A percentile compares a stretch with the other conserved stretches of the same genome.
Evolutionary conservation across 2,888 invertebrate species (phyloP).

Genomic region (Calephelis perditalis): DNA sequence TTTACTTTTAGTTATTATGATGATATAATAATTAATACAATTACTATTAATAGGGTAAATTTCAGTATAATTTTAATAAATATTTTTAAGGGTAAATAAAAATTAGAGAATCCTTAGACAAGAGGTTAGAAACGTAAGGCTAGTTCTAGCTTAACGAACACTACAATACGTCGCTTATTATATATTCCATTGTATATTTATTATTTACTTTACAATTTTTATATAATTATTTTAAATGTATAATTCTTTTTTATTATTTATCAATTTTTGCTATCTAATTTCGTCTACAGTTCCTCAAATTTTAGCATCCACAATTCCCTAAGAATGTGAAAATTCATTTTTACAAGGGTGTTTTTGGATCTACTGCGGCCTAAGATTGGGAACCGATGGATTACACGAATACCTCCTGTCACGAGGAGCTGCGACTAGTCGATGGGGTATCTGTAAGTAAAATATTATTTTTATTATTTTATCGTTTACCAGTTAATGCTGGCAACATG

Average conservation of each 20-base stretch:
- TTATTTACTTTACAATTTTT: constrained; percentile 3
- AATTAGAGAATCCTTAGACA: no score
- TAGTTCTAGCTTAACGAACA: no score
- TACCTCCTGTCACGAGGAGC: constrained; percentile 23
- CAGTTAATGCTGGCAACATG: no score
- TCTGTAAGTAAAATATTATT: constrained; percentile 40
- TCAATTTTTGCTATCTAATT: neutral
- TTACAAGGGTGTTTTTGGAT: constrained; percentile 2
- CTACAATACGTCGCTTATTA: no score
- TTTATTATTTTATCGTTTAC: no score
- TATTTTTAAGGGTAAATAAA: no score
- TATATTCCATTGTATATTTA: neutral
- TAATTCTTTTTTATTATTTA: no score
- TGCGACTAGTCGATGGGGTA: constrained; percentile 51
- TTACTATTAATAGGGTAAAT: no score
- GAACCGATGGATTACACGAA: neutral
- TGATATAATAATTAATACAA: neutral
- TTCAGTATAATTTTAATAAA: no score
- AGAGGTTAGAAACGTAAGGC: no score
- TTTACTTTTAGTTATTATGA: no score
- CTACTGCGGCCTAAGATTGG: constrained; percentile 11
- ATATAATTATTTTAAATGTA: neutral
- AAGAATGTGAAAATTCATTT: constrained; percentile 9
- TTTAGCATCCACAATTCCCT: neutral
- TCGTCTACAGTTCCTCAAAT: constrained; percentile 1